These are phyloP conservation scores for Chymomyza amoena DNA, from an alignment of 2,888 invertebrate species.

Conservation along the genomic window DNA sequence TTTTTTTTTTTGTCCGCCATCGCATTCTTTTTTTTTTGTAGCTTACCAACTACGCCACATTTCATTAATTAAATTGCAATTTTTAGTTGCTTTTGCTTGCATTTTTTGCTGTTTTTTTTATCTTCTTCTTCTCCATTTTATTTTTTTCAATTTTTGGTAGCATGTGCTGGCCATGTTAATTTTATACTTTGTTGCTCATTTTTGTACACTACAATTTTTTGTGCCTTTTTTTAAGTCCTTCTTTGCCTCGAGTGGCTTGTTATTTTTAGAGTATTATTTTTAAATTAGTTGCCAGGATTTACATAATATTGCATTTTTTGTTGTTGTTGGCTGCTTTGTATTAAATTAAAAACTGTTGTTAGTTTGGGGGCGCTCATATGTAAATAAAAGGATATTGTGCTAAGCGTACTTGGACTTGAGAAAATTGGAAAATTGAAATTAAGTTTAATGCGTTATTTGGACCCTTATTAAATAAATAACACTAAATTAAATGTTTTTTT, in stretches of 20 bases:
- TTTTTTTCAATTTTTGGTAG: slow-evolving; percentile 10
- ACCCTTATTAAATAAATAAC: background rate
- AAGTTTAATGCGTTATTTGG: background rate
- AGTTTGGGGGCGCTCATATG: background rate
- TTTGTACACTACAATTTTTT: slow-evolving; percentile 14
- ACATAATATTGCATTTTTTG: background rate
- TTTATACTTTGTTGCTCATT: slow-evolving; percentile 35
- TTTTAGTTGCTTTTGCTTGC: slow-evolving; percentile 42
- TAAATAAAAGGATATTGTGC: background rate
- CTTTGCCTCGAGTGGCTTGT: background rate
- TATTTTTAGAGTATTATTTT: background rate
- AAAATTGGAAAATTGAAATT: background rate
- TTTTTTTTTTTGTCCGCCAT: background rate
- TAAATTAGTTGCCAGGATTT: background rate
- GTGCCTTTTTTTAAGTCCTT: slow-evolving; percentile 8
- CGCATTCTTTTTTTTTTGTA: background rate
- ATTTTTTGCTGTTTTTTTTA: background rate
- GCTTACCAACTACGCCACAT: slow-evolving; percentile 32
- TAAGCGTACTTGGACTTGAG: background rate
- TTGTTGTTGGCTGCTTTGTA: background rate
- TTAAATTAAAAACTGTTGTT: background rate
- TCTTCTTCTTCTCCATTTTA: slow-evolving; percentile 1
- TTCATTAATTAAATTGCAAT: slow-evolving; percentile 66
- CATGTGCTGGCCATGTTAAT: slow-evolving; percentile 39
- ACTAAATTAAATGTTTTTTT: no score